Conservation (phyloP, 2,797 vertebrate genomes). For the Xenops minutus region DNA sequence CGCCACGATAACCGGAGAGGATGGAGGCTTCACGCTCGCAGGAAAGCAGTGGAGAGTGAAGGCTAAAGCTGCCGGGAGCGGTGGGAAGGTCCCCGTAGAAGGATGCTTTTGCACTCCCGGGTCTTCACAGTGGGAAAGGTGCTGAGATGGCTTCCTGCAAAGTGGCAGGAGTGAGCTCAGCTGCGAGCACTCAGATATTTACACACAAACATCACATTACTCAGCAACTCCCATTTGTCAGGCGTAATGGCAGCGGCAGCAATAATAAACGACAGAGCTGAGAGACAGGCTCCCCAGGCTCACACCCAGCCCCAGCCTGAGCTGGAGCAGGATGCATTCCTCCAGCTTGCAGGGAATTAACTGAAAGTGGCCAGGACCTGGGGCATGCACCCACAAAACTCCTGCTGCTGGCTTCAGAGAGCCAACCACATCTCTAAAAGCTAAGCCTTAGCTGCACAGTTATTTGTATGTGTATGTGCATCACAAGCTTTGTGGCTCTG, state of each 20-base stretch:
- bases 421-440: not conserved
- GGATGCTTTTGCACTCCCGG: not conserved
- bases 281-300: slow-evolving; percentile 17
- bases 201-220: slow-evolving; percentile 61
- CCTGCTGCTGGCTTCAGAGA: not conserved
- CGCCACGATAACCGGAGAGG: not conserved
- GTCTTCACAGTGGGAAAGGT: not conserved
- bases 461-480: not conserved
- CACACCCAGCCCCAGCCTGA: not conserved
- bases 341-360: not conserved
- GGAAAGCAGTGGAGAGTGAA: rapidly evolving
- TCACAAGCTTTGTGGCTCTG: not conserved
- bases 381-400: not conserved
- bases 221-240: slow-evolving; percentile 55
- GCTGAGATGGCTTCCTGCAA: slow-evolving; percentile 33
- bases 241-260: slow-evolving; percentile 52
- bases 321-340: not conserved
- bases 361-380: not conserved
- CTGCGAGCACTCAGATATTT: slow-evolving; percentile 48
- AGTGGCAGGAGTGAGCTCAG: slow-evolving; percentile 45
- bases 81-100: not conserved
- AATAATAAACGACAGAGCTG: slow-evolving; percentile 45
- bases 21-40: not conserved
- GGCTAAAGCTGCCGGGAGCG: not conserved
- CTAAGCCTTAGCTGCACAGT: not conserved